Evolutionary conservation across 2,888 invertebrate genomes (phyloP).

Genomic region (Zygothrica quintamaculata): DNA sequence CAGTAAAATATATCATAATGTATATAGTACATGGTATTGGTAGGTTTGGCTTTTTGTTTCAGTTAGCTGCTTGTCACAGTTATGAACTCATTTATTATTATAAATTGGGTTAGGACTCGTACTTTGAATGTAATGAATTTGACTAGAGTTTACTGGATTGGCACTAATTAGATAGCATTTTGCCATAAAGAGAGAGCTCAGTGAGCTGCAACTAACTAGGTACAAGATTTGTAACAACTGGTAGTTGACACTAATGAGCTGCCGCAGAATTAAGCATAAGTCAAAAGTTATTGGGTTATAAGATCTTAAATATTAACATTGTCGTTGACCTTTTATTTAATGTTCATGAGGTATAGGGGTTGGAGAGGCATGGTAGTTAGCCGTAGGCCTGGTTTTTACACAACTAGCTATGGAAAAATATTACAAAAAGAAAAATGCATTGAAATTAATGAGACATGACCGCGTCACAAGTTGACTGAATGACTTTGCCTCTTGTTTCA

Average conservation of each 20-base stretch:
- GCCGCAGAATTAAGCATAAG: slow-evolving; percentile 18
- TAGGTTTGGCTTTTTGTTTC: too few relatives aligned
- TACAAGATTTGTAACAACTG: slow-evolving; percentile 11
- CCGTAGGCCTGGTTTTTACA: slow-evolving; percentile 16
- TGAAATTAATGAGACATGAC: slow-evolving; percentile 52
- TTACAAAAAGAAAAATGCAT: slow-evolving; percentile 24
- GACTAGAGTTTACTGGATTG: slow-evolving; percentile 47
- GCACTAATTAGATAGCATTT: slow-evolving; percentile 61
- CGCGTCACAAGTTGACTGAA: slow-evolving; percentile 13
- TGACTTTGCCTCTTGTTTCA: slow-evolving; percentile 18
- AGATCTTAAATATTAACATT: slow-evolving; percentile 31
- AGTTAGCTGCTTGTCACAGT: too few relatives aligned
- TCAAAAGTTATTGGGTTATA: too few relatives aligned
- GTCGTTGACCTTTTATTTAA: slow-evolving; percentile 51
- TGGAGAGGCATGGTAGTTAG: slow-evolving; percentile 8
- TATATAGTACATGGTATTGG: too few relatives aligned
- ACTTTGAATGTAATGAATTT: too few relatives aligned
- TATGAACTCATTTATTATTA: too few relatives aligned
- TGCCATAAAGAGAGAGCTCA: slow-evolving; percentile 14
- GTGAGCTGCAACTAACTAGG: slow-evolving; percentile 27
- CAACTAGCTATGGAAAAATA: slow-evolving; percentile 14
- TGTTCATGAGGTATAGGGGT: too few relatives aligned
- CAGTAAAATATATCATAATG: too few relatives aligned
- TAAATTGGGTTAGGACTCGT: slow-evolving; percentile 1
- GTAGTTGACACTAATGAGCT: slow-evolving; percentile 47